Conservation (phyloP, 2,113 vertebrate species). For the Pristiophorus japonicus region DNA sequence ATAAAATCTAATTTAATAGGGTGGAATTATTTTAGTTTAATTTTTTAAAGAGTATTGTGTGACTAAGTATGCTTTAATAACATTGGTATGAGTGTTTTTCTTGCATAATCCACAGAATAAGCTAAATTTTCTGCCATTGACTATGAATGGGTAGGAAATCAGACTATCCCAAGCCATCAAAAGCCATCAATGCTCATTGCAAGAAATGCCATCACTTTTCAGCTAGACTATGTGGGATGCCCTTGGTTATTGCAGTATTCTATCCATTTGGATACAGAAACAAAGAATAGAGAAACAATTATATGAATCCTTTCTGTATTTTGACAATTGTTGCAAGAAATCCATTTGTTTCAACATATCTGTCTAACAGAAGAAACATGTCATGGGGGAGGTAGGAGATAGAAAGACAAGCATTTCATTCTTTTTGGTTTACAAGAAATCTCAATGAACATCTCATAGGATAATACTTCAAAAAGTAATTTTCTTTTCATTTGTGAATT, state of each 20-base stretch:
- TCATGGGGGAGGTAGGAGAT: neutral
- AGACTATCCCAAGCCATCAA: neutral
- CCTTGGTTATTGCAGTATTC: constrained; percentile 21
- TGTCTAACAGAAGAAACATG: neutral
- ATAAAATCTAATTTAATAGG: neutral
- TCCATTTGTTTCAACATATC: neutral
- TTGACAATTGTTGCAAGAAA: constrained; percentile 21
- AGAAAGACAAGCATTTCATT: neutral
- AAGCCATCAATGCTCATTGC: neutral
- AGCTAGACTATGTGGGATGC: neutral
- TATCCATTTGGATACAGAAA: neutral
- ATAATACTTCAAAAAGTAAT: neutral
- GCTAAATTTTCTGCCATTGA: neutral
- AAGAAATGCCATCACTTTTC: constrained; percentile 3
- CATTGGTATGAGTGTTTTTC: neutral
- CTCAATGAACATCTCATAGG: neutral
- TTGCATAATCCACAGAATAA: neutral
- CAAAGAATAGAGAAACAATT: neutral
- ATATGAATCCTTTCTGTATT: neutral
- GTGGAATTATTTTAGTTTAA: neutral
- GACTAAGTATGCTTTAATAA: neutral
- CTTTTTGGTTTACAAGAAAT: neutral
- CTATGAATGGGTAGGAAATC: neutral
- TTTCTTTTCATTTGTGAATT: neutral
- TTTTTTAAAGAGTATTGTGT: neutral